Conservation (phyloP, 2,888 invertebrate species). For the Drosophila pullipes region DNA sequence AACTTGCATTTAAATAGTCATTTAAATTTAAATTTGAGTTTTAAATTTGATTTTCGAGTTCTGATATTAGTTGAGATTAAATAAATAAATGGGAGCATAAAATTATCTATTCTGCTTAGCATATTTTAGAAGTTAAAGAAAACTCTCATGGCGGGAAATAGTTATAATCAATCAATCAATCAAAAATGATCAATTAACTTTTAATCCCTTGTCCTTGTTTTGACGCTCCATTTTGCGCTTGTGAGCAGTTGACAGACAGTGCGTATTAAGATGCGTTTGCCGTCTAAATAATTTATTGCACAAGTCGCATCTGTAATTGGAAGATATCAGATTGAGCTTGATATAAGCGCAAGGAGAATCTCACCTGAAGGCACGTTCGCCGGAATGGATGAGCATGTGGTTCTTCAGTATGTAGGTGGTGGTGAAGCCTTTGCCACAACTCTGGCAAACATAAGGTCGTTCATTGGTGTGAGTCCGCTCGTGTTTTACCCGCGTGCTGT, state of each 20-base stretch:
- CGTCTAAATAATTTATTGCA: conserved; percentile 64
- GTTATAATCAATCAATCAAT: neutral
- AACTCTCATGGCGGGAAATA: neutral
- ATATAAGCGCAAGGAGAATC: neutral
- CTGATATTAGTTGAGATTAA: neutral
- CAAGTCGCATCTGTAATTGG: conserved; percentile 49
- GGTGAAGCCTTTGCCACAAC: conserved; percentile 76
- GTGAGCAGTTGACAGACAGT: conserved; percentile 59
- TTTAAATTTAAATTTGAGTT: neutral
- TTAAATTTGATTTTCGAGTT: neutral
- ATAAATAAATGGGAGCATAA: neutral
- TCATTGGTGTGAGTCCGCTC: conserved; percentile 81
- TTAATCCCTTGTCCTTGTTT: conserved; percentile 6
- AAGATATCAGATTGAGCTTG: neutral
- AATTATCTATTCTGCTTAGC: neutral
- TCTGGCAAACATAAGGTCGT: conserved; percentile 68
- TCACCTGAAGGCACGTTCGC: conserved; percentile 70
- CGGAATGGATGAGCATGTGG: conserved; percentile 70
- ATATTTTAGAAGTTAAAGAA: neutral
- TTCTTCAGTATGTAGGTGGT: conserved; percentile 71
- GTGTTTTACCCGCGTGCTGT: conserved; percentile 71
- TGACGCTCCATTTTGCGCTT: conserved; percentile 56
- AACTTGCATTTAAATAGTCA: neutral
- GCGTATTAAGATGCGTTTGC: conserved; percentile 57
- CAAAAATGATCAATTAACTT: neutral